A percentile compares a stretch with the other conserved stretches of the same genome.
Evolutionary conservation across 2,888 invertebrate genomes (phyloP).

Genomic region (Nesidiocoris tenuis): DNA sequence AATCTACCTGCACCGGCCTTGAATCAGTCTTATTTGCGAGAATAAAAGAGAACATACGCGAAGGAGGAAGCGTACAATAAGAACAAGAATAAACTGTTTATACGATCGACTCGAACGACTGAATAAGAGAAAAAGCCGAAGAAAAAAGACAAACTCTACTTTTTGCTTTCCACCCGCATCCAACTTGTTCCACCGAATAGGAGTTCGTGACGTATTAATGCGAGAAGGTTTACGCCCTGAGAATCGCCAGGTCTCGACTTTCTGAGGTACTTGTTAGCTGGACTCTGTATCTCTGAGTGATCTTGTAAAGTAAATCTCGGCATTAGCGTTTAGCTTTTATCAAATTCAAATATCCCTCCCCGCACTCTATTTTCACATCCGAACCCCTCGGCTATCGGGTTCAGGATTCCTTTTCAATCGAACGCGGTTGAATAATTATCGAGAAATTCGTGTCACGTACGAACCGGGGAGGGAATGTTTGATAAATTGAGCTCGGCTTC

Average conservation of each 20-base stretch:
- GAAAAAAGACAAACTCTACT: too few species aligned
- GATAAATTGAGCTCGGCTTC: background rate
- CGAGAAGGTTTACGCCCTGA: slow-evolving; percentile 3
- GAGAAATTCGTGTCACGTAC: background rate
- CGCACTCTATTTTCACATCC: background rate
- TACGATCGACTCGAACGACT: background rate
- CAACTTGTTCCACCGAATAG: slow-evolving; percentile 5
- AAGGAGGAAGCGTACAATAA: background rate
- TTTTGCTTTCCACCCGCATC: background rate
- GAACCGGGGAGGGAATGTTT: background rate
- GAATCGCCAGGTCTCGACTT: too few species aligned
- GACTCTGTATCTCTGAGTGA: background rate
- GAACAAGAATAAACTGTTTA: slow-evolving; percentile 21
- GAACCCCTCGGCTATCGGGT: background rate
- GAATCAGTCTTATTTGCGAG: slow-evolving; percentile 31
- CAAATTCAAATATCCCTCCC: background rate
- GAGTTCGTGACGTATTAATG: slow-evolving; percentile 38
- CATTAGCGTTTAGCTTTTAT: slow-evolving; percentile 25
- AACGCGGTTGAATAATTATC: background rate
- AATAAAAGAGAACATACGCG: slow-evolving; percentile 18
- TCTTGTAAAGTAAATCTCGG: slow-evolving; percentile 23
- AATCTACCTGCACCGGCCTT: too few species aligned
- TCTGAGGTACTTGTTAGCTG: slow-evolving; percentile 5
- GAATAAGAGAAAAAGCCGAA: background rate
- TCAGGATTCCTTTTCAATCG: too few species aligned